Percentiles rank a stretch among this genome's conserved stretches.
phyloP scores from a whole-genome alignment of 2,797 vertebrate genomes.

The Myotis daubentonii region DNA sequence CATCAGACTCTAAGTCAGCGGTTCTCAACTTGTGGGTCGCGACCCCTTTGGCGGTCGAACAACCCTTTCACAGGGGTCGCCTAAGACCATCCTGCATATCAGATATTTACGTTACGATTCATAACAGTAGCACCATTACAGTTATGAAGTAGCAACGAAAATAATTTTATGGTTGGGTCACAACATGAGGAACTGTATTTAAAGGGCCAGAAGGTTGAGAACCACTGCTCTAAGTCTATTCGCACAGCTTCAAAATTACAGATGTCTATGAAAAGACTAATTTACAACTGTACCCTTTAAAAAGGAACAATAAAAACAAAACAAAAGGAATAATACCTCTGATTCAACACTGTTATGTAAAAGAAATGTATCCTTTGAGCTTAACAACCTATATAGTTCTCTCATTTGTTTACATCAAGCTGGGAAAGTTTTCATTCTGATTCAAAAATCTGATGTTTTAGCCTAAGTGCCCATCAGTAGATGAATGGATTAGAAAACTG shows the following conservation, averaged over 20 bases:
- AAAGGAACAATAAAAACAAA: slow-evolving; percentile 64
- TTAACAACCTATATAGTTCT: slow-evolving; percentile 51
- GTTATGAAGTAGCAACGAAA: too few relatives aligned
- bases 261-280: slow-evolving; percentile 74
- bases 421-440: slow-evolving; percentile 52
- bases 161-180: too few relatives aligned
- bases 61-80: too few relatives aligned
- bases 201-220: too few relatives aligned
- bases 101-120: too few relatives aligned
- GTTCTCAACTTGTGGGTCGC: too few relatives aligned
- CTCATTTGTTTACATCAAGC: slow-evolving; percentile 45
- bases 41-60: too few relatives aligned
- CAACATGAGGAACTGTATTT: too few relatives aligned
- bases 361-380: slow-evolving; percentile 61
- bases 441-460: slow-evolving; percentile 63
- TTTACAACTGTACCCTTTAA: slow-evolving; percentile 63
- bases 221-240: slow-evolving; percentile 31
- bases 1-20: slow-evolving; percentile 62
- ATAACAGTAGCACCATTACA: too few relatives aligned
- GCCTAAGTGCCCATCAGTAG: too few relatives aligned
- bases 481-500: too few relatives aligned
- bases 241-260: slow-evolving; percentile 61
- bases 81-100: too few relatives aligned
- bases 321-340: slow-evolving; percentile 75
- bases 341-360: slow-evolving; percentile 69